Evolutionary conservation across 1,140 invertebrate genomes (phyloP), one percentile per base, ranked within the genome.

Genomic region (Tenebrio molitor): DNA sequence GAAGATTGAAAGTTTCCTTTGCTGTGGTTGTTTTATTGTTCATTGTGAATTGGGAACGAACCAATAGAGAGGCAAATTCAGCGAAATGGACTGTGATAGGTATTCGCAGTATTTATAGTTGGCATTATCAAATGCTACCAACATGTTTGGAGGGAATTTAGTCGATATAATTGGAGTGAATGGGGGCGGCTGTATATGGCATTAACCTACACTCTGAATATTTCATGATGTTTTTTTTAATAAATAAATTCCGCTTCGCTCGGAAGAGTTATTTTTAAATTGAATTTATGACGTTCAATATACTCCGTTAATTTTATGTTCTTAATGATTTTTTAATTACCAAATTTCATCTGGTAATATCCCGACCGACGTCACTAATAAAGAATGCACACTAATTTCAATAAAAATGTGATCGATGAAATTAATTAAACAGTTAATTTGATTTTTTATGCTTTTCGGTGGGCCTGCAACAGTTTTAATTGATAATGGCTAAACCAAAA

Each of bases 101-200:
- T 58, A 58, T 58, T 58, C 50, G 23, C 23, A 29, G 21, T 29
- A 58, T 58, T 58, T 58, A 58, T 58, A 58, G 50, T 58, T 25
- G 50, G 50, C 23, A 58, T 58, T 58, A 58, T 58, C 50, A 58
- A 58, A 58, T 58, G 44, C 44, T 50, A 21, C 42, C 42, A 17
- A 46, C 17, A 21, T 21, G 50, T 58, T 50, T 21, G 44, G 19
- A 29, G 23, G 50, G 50, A 58, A 58, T 58, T 58, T 58, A 14
- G 50, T 58, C 50, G 50, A 58, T 33, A 25, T 25, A 58, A 29
- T 25, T 58, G 50, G 23, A 58, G 23, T 15, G 50, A 58, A 14
- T 58, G 50, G 23, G 17, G 23, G 50, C 10, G 50, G 46, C 2
- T 58, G 50, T n/a, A 29, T 29, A 58, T 29, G 23, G 50, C 12